These are phyloP conservation scores for Chymomyza costata DNA, from an alignment of 1,140 invertebrate genomes.

Conservation along the genomic window DNA sequence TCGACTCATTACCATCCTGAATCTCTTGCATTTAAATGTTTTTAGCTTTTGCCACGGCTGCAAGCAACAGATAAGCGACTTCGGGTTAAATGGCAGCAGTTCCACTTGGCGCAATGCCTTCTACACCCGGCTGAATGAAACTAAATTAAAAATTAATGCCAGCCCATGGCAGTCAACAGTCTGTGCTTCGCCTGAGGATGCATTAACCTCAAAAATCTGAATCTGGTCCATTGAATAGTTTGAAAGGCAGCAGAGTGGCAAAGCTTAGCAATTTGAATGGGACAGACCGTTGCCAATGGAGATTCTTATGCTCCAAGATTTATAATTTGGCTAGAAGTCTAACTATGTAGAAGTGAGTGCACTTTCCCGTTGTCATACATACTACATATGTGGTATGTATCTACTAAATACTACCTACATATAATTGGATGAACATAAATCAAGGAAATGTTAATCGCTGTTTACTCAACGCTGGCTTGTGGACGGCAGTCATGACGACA, in stretches of 20 bases:
- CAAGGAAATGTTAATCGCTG: constrained; percentile 44
- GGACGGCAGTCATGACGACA: constrained; percentile 11
- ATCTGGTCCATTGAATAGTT: constrained; percentile 52
- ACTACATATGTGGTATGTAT: not conserved
- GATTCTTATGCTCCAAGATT: too few species aligned
- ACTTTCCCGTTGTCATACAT: constrained; percentile 39
- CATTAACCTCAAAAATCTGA: constrained; percentile 68
- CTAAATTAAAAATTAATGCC: constrained; percentile 70
- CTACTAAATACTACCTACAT: too few species aligned
- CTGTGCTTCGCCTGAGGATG: constrained; percentile 54
- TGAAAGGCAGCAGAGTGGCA: constrained; percentile 24
- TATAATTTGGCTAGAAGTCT: too few species aligned
- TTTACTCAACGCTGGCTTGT: constrained; percentile 30
- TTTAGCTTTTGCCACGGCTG: constrained; percentile 37
- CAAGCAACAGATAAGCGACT: constrained; percentile 69
- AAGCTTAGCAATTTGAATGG: too few species aligned
- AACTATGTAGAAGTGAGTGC: not conserved
- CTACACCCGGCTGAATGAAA: constrained; percentile 37
- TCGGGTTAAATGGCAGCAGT: too few species aligned
- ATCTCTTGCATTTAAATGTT: too few species aligned
- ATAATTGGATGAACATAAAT: constrained; percentile 31
- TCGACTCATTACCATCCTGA: too few species aligned
- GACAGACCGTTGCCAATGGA: too few species aligned
- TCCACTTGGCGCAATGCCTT: constrained; percentile 3
- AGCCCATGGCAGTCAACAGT: constrained; percentile 44